Evolutionary conservation across 2,113 vertebrate species (phyloP).

Genomic region (Cinclus cinclus): DNA sequence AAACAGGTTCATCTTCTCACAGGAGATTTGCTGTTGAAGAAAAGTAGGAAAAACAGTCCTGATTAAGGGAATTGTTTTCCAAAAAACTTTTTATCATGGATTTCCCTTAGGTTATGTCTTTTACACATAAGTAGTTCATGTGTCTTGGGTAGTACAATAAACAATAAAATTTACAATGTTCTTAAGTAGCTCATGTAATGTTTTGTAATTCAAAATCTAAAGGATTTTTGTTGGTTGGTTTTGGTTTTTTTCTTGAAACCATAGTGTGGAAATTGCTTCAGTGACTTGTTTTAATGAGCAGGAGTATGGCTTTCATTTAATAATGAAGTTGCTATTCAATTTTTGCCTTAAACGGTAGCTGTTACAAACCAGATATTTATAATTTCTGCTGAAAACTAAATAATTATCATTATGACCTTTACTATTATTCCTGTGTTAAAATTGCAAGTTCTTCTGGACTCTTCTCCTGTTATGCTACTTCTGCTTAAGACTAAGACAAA

Average conservation of each 20-base stretch:
- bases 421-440: background rate
- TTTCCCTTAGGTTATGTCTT: background rate
- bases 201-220: background rate
- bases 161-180: background rate
- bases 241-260: background rate
- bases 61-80: background rate
- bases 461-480: background rate
- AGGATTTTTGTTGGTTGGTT: background rate
- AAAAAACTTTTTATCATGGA: background rate
- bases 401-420: background rate
- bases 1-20: background rate
- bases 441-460: background rate
- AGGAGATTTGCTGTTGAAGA: background rate
- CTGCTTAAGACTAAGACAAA: background rate
- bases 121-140: background rate
- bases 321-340: background rate
- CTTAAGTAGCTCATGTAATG: background rate
- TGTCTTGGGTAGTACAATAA: background rate
- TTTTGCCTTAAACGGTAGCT: background rate
- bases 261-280: background rate
- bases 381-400: background rate
- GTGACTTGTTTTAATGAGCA: background rate
- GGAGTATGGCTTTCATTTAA: background rate
- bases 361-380: background rate
- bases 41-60: background rate